phyloP scores from a whole-genome alignment of 2,797 vertebrate genomes.

The Crocidura indochinensis region DNA sequence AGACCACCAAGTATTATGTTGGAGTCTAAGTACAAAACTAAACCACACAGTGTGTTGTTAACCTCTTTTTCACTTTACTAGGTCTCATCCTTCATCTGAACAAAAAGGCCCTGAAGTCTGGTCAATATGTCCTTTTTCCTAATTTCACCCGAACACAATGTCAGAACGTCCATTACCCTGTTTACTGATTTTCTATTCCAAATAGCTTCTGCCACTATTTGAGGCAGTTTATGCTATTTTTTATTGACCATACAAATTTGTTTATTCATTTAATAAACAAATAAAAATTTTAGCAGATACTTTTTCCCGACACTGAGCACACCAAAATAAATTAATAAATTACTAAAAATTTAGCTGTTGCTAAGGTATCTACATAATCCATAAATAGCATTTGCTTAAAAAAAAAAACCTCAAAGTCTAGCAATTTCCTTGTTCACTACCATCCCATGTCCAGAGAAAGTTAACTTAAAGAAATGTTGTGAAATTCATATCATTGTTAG shows the following conservation, averaged over 20 bases:
- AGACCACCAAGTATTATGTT: neutral
- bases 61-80: neutral
- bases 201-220: neutral
- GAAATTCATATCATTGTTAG: conserved; percentile 52
- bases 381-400: conserved; percentile 43
- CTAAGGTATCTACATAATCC: neutral
- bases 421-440: conserved; percentile 30
- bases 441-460: neutral
- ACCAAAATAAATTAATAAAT: conserved; percentile 32
- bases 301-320: neutral
- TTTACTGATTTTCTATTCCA: neutral
- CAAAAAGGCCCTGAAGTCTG: neutral
- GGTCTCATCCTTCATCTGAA: neutral
- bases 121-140: neutral
- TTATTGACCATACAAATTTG: neutral
- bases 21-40: neutral
- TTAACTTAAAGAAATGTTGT: conserved; percentile 76
- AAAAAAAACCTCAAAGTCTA: conserved; percentile 12
- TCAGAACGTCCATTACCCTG: neutral
- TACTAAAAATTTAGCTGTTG: conserved; percentile 2
- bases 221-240: neutral
- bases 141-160: neutral
- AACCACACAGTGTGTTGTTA: neutral
- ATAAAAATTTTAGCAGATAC: conserved; percentile 6
- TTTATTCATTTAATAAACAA: conserved; percentile 22